Percentiles rank a stretch among this genome's conserved stretches.
phyloP scores from a whole-genome alignment of 2,797 vertebrate genomes.

The Sternotherus odoratus region DNA sequence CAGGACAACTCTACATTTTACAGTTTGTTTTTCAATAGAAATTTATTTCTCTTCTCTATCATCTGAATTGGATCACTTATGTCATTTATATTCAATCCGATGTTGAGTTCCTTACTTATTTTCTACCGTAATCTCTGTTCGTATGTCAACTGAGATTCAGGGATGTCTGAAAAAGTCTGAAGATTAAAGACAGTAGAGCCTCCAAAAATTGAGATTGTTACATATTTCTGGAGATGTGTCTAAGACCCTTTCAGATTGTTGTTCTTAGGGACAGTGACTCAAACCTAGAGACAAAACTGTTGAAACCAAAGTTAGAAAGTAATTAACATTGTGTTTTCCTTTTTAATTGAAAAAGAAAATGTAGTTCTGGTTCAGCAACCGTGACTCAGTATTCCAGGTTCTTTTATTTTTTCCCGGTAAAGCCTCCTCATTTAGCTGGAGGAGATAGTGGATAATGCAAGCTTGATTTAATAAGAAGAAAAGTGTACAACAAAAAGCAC shows the following conservation, averaged over 20 bases:
- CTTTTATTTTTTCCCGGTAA: conserved; percentile 39
- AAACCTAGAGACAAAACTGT: background rate
- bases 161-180: background rate
- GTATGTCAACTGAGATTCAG: background rate
- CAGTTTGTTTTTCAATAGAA: background rate
- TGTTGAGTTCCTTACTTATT: background rate
- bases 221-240: background rate
- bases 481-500: background rate
- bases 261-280: background rate
- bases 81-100: background rate
- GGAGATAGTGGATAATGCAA: conserved; percentile 35
- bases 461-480: conserved; percentile 59
- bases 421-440: conserved; percentile 61
- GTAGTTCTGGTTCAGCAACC: conserved; percentile 57
- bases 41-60: conserved; percentile 1
- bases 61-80: background rate
- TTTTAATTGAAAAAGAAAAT: conserved; percentile 75
- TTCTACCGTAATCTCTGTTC: background rate
- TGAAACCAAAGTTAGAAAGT: conserved; percentile 67
- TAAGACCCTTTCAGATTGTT: background rate
- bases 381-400: conserved; percentile 41
- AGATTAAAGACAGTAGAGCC: background rate
- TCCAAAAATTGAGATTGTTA: background rate
- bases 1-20: background rate
- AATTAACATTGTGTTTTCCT: conserved; percentile 70